phyloP scores from a whole-genome alignment of 2,797 vertebrate species.

The Emydoidea blandingii region DNA sequence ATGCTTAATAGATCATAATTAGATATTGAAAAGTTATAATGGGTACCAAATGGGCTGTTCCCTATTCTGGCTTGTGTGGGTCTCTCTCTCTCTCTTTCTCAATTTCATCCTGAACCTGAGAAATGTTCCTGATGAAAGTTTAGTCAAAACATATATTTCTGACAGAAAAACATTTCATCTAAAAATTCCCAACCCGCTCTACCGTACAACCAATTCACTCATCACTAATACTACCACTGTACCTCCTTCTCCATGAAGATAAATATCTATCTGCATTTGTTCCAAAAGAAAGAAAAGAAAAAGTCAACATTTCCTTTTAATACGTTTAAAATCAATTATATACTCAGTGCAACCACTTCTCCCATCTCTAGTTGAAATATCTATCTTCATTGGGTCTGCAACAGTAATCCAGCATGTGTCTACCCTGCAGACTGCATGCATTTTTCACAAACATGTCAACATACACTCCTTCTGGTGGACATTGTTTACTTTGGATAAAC shows the following conservation, averaged over 20 bases:
- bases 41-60: background rate
- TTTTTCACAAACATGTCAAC: constrained; percentile 73
- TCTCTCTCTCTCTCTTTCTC: background rate
- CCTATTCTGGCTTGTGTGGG: background rate
- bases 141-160: constrained; percentile 34
- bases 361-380: constrained; percentile 21
- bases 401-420: constrained; percentile 25
- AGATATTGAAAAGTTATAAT: background rate
- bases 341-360: constrained; percentile 40
- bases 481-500: constrained; percentile 69
- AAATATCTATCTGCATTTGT: constrained; percentile 43
- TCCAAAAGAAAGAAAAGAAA: background rate
- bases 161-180: background rate
- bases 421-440: background rate
- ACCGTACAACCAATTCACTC: constrained; percentile 37
- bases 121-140: background rate
- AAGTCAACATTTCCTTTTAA: constrained; percentile 39
- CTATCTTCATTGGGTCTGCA: constrained; percentile 33
- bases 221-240: constrained; percentile 39
- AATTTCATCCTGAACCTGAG: constrained; percentile 13
- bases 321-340: constrained; percentile 44
- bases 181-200: constrained; percentile 40
- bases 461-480: constrained; percentile 39
- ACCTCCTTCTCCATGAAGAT: constrained; percentile 39
- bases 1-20: background rate